Conservation (phyloP, 2,113 vertebrate genomes). For the Elaphurus davidianus region DNA sequence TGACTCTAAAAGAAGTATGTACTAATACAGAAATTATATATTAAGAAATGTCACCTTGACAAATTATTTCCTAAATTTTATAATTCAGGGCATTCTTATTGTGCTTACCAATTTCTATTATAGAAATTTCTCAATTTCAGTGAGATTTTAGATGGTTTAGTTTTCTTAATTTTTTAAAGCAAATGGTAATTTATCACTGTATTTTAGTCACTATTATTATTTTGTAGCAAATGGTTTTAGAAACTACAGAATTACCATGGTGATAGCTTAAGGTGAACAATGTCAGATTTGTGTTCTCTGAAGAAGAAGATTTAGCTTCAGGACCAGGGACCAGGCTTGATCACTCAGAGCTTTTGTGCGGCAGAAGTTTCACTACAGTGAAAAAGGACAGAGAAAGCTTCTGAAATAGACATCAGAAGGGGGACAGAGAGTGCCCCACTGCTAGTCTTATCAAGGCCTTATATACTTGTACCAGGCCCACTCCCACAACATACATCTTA, state of each 20-base stretch:
- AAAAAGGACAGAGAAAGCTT: not conserved
- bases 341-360: not conserved
- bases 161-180: not conserved
- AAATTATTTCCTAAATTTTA: not conserved
- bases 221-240: not conserved
- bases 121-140: not conserved
- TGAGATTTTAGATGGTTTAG: not conserved
- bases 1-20: not conserved
- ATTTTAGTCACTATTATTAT: conserved; percentile 25
- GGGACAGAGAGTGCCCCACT: not conserved
- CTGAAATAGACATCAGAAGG: not conserved
- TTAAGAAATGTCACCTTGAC: not conserved
- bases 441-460: not conserved
- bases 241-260: conserved; percentile 11
- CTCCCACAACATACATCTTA: not conserved
- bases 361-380: not conserved
- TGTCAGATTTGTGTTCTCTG: not conserved
- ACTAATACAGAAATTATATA: not conserved
- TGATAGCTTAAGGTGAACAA: not conserved
- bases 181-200: conserved; percentile 3
- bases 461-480: not conserved
- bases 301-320: not conserved
- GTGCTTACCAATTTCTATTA: not conserved
- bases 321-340: not conserved
- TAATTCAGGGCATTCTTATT: not conserved